Conservation (phyloP, 2,113 vertebrate genomes). For the Empidonax alnorum region DNA sequence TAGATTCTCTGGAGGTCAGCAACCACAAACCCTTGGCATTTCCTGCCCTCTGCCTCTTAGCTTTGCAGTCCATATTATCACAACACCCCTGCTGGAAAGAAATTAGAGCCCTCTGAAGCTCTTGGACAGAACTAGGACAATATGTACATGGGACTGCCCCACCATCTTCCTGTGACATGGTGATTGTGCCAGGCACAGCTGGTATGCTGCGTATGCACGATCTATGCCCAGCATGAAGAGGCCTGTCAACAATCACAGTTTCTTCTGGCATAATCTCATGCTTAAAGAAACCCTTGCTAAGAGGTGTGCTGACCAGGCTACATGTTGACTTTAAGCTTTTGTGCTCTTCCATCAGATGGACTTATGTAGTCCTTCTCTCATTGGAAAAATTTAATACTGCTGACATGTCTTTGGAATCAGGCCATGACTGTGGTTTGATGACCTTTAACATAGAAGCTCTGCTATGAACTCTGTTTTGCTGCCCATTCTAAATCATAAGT, state of each 20-base stretch:
- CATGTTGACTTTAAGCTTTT: not conserved
- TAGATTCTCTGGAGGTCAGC: not conserved
- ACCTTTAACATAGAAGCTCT: conserved; percentile 10
- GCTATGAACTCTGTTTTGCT: conserved; percentile 32
- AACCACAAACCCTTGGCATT: not conserved
- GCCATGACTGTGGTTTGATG: not conserved
- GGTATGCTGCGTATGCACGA: not conserved
- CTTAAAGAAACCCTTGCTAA: not conserved
- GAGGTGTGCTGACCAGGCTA: not conserved
- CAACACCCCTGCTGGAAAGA: not conserved
- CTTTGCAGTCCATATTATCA: not conserved
- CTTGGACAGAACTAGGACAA: not conserved
- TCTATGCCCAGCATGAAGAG: not conserved
- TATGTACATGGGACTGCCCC: not conserved
- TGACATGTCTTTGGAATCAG: not conserved
- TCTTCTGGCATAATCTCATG: not conserved
- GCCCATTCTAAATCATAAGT: conserved; percentile 38
- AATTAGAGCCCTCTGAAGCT: not conserved
- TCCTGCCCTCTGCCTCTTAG: not conserved
- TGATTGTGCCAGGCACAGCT: not conserved
- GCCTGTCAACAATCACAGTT: not conserved
- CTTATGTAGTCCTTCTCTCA: not conserved
- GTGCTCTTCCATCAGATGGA: not conserved
- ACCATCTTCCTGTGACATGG: not conserved
- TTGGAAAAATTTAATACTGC: not conserved